Percentiles rank a stretch among this genome's conserved stretches.
phyloP scores from a whole-genome alignment of 2,113 vertebrate genomes.

The Mustela lutreola region DNA sequence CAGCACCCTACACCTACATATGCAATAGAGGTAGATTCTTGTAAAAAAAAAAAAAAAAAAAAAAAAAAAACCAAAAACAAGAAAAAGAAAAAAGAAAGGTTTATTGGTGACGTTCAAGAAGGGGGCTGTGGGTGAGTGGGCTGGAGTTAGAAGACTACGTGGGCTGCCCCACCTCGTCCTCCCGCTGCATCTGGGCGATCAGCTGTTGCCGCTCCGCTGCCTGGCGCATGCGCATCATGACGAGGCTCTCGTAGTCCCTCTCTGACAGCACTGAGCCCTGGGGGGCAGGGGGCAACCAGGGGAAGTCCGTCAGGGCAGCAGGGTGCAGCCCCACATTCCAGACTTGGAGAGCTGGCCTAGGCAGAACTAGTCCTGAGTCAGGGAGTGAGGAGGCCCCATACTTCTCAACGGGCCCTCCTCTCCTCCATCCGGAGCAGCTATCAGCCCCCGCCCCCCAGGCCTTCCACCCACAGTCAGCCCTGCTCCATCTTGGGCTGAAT shows the following conservation, averaged over 20 bases:
- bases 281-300: background rate
- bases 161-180: constrained; percentile 90
- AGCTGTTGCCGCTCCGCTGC: constrained; percentile 96
- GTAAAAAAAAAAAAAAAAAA: background rate
- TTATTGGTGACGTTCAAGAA: constrained; percentile 85
- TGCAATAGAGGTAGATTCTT: background rate
- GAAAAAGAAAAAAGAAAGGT: constrained; percentile 71
- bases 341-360: background rate
- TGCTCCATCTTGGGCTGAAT: background rate
- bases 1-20: background rate
- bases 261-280: constrained; percentile 91
- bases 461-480: background rate
- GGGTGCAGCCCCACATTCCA: background rate
- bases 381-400: background rate
- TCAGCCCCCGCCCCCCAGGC: background rate
- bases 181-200: constrained; percentile 93
- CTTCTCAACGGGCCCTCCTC: background rate
- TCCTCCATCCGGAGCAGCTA: background rate
- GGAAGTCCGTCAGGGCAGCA: background rate
- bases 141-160: constrained; percentile 76
- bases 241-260: constrained; percentile 96
- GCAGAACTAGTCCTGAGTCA: background rate
- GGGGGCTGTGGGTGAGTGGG: background rate
- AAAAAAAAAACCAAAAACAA: constrained; percentile 13
- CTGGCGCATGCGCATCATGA: constrained; percentile 98